These are phyloP conservation scores for Hypomesus transpacificus DNA, from an alignment of 2,113 vertebrate genomes.

Conservation along the genomic window DNA sequence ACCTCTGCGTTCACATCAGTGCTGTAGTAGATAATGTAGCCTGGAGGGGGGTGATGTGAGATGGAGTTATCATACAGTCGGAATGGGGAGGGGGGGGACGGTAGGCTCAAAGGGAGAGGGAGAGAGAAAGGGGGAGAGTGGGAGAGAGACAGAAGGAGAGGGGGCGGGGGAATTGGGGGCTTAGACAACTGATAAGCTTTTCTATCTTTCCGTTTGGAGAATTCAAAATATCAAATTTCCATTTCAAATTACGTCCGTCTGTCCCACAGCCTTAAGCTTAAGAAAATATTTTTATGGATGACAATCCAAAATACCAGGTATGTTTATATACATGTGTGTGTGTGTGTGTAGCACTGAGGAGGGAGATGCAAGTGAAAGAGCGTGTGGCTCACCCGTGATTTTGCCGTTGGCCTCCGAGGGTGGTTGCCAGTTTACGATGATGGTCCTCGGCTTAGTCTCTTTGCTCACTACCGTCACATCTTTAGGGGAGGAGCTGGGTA, in stretches of 20 bases:
- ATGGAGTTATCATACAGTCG: not conserved
- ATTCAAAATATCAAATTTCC: too few species aligned
- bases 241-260: too few species aligned
- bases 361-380: too few species aligned
- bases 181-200: too few species aligned
- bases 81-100: not conserved
- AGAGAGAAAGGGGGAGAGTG: not conserved
- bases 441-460: conserved; percentile 93
- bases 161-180: not conserved
- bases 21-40: conserved; percentile 99
- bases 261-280: too few species aligned
- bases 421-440: conserved; percentile 98
- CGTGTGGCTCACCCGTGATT: conserved; percentile 82
- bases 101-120: not conserved
- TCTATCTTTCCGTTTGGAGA: too few species aligned
- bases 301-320: not conserved
- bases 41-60: conserved; percentile 54
- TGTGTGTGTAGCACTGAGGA: not conserved
- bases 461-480: conserved; percentile 99
- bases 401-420: conserved; percentile 97
- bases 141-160: not conserved
- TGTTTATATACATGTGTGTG: not conserved
- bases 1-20: conserved; percentile 95
- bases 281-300: too few species aligned
- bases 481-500: conserved; percentile 92